Evolutionary conservation across 2,113 vertebrate genomes (phyloP).

Genomic region (Pomatostomus ruficeps): DNA sequence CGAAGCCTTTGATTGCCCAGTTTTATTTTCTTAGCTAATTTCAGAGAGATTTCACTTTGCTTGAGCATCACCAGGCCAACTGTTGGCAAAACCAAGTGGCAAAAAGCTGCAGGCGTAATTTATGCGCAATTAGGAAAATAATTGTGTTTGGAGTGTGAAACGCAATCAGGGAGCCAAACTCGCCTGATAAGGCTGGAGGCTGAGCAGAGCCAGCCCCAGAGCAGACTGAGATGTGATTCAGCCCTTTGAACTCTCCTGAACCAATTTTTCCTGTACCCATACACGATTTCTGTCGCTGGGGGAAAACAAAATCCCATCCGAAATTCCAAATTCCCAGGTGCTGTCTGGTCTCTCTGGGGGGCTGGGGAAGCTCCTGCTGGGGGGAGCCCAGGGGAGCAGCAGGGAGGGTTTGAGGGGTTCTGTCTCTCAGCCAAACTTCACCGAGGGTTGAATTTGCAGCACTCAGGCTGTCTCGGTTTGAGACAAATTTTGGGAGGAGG

Average conservation of each 20-base stretch:
- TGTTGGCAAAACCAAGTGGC: neutral
- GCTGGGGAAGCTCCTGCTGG: neutral
- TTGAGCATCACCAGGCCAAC: neutral
- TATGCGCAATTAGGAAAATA: neutral
- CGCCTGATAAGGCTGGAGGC: neutral
- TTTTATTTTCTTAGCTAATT: neutral
- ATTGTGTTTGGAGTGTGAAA: neutral
- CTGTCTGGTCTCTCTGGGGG: neutral
- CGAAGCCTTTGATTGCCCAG: neutral
- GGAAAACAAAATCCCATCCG: neutral
- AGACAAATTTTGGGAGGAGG: no score
- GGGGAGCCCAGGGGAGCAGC: neutral
- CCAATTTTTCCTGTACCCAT: neutral
- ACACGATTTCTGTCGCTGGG: neutral
- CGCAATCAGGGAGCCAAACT: neutral
- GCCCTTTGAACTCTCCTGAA: neutral
- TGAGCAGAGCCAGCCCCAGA: neutral
- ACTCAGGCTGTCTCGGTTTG: no score
- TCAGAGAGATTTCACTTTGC: neutral
- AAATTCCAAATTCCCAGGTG: neutral
- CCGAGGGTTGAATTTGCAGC: neutral
- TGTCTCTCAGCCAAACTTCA: neutral
- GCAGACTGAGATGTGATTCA: neutral
- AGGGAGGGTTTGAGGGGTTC: neutral
- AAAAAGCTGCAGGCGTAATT: neutral